A percentile compares a stretch with the other conserved stretches of the same genome.
These are phyloP conservation scores for Columba livia DNA, from an alignment of 2,113 vertebrate species.

Conservation along the genomic window DNA sequence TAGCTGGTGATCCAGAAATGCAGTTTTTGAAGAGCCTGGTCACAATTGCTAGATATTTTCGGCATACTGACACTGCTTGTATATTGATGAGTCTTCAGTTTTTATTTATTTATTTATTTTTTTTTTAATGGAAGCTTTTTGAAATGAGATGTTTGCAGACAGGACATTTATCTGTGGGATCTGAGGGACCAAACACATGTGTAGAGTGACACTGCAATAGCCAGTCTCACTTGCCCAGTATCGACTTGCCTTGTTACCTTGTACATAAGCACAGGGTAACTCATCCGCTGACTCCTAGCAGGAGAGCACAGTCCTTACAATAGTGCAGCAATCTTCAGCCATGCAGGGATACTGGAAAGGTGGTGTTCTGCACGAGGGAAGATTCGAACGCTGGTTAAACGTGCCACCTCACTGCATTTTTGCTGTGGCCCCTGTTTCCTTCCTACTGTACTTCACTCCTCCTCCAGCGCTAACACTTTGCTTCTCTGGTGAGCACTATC, in stretches of 20 bases:
- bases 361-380: fast-evolving
- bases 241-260: neutral
- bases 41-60: neutral
- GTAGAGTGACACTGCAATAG: neutral
- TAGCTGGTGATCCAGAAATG: neutral
- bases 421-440: neutral
- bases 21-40: neutral
- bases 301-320: neutral
- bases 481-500: neutral
- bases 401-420: fast-evolving
- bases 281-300: neutral
- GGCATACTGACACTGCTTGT: neutral
- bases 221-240: fast-evolving
- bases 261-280: neutral
- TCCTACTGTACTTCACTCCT: neutral
- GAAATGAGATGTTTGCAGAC: neutral
- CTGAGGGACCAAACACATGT: neutral
- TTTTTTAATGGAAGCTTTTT: neutral
- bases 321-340: neutral
- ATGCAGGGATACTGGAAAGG: neutral
- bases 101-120: neutral
- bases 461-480: neutral
- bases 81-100: neutral
- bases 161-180: neutral
- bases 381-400: neutral